Conservation (phyloP, 2,888 invertebrate species). For the Brachylomia viminalis region DNA sequence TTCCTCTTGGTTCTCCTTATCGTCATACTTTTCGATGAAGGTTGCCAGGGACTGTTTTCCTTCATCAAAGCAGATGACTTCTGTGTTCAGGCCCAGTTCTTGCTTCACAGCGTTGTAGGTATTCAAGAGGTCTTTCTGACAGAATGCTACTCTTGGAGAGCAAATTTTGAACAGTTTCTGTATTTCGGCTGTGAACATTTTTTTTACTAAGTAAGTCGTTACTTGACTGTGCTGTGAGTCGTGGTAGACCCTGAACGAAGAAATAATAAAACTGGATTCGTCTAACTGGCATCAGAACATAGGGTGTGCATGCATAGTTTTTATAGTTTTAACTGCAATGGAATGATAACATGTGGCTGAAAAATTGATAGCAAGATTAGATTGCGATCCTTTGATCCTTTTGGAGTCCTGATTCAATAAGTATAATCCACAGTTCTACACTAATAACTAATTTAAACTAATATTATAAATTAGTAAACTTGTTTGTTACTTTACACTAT, state of each 20-base stretch:
- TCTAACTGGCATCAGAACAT: not conserved
- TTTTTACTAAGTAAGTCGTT: not conserved
- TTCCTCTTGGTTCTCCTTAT: conserved; percentile 66
- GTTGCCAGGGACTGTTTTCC: conserved; percentile 74
- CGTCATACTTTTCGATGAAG: conserved; percentile 72
- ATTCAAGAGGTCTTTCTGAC: conserved; percentile 72
- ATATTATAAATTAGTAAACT: too few species aligned
- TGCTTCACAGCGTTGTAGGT: conserved; percentile 68
- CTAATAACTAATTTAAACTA: too few species aligned
- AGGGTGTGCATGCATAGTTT: not conserved
- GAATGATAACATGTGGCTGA: too few species aligned
- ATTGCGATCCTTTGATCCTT: not conserved
- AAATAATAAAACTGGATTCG: not conserved
- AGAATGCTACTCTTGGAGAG: conserved; percentile 80
- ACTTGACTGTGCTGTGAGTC: not conserved
- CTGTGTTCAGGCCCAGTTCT: conserved; percentile 73
- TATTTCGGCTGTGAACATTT: conserved; percentile 78
- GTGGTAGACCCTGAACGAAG: not conserved
- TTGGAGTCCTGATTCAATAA: not conserved
- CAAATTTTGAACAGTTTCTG: conserved; percentile 75
- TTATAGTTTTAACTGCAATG: not conserved
- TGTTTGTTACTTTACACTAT: not conserved
- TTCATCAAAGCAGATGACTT: conserved; percentile 76
- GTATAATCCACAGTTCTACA: too few species aligned
- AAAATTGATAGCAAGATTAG: not conserved